phyloP scores from a whole-genome alignment of 2,113 vertebrate species.

The Sterna hirundo region DNA sequence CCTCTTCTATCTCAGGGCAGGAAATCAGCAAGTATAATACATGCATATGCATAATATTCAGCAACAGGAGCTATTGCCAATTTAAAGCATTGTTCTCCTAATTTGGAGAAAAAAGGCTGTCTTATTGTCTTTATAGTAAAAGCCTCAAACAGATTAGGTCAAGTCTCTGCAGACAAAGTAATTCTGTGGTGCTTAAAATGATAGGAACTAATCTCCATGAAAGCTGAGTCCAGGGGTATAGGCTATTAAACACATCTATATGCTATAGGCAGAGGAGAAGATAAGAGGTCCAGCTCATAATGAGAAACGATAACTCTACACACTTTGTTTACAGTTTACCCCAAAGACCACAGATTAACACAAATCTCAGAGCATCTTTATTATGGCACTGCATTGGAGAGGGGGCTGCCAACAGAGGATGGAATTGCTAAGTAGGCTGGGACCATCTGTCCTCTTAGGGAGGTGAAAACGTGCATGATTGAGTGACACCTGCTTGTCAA shows the following conservation, averaged over 20 bases:
- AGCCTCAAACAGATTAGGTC: slow-evolving; percentile 70
- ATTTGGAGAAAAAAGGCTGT: slow-evolving; percentile 58
- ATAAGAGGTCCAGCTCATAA: slow-evolving; percentile 68
- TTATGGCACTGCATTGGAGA: slow-evolving; percentile 65
- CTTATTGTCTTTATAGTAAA: slow-evolving; percentile 44
- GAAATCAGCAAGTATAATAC: slow-evolving; percentile 48
- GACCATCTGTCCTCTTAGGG: slow-evolving; percentile 79
- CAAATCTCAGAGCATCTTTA: slow-evolving; percentile 72
- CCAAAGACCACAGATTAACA: slow-evolving; percentile 77
- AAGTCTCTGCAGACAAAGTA: slow-evolving; percentile 70
- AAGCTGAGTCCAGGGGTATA: slow-evolving; percentile 53
- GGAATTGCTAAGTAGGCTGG: slow-evolving; percentile 78
- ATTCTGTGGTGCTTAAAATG: slow-evolving; percentile 68
- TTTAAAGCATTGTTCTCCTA: slow-evolving; percentile 54
- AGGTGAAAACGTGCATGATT: slow-evolving; percentile 73
- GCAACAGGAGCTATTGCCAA: slow-evolving; percentile 51
- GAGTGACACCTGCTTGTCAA: slow-evolving; percentile 89
- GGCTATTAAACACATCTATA: slow-evolving; percentile 63
- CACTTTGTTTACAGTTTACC: slow-evolving; percentile 75
- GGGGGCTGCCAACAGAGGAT: slow-evolving; percentile 69
- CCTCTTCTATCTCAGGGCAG: background rate
- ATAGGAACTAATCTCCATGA: slow-evolving; percentile 69
- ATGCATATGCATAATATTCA: slow-evolving; percentile 28
- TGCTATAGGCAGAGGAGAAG: slow-evolving; percentile 59
- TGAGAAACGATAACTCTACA: slow-evolving; percentile 72